Evolutionary conservation across 2,113 vertebrate genomes (phyloP), one percentile per base, ranked within the genome.

Genomic region (Pseudolaguvia tuberculata): DNA sequence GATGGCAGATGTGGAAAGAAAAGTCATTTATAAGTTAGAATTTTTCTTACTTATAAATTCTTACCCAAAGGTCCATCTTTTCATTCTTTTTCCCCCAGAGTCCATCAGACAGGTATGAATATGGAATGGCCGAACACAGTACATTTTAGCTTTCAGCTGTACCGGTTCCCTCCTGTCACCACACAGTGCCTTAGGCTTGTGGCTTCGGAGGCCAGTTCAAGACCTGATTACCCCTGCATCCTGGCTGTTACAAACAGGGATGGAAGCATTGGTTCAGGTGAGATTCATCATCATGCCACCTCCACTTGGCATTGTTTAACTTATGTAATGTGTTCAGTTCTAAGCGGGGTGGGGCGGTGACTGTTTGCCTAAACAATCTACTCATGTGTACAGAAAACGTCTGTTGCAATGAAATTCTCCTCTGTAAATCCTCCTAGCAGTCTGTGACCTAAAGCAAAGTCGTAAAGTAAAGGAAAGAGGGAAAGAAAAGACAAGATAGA

Each of bases 61-160:
- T 76, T 18, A 69, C 55, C 62, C 8, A 62, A 1, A 58, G 39
- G 5, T 42, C 7, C 39, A 42, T 42, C 7, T 42, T 42, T 9
- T 42, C 7, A 27, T 62, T 42, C 47, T 11, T 72, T 21, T 57
- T n/a, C 78, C 27, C 70, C 0, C 84, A 98, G 97, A 84, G 75
- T 86, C 18, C 79, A 84, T 11, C 79, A 81, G 72, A 83, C 84
- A 0, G 47, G 79, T 0, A 4, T 42, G 0, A 81, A 82, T 25
- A 52, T 75, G 0, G 85, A 81, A 0, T 94, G 92, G 93, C 95
- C 94, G 0, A 76, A 73, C 56, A 92, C 88, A 2, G 59, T 98
- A 80, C 92, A 94, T 82, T 91, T 98, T 86, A 99, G 94, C 72
- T 96, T 98, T 91, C 96, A 98, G 90, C 94, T 99, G 79, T 99